These are phyloP conservation scores for Amphipyra berbera DNA, from an alignment of 2,888 invertebrate species.

Conservation along the genomic window DNA sequence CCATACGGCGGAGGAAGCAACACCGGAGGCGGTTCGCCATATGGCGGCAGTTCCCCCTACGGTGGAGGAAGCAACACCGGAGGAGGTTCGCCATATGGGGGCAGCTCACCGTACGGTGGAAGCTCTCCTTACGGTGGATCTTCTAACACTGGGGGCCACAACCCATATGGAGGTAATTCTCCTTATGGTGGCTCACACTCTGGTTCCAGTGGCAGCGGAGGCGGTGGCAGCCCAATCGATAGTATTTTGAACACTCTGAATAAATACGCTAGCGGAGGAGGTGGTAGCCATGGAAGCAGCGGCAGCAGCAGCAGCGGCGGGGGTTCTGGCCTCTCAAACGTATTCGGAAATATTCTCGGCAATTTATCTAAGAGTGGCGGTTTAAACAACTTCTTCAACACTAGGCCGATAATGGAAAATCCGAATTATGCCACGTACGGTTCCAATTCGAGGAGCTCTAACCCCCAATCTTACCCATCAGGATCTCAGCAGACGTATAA, in stretches of 20 bases:
- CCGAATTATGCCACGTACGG: conserved; percentile 82
- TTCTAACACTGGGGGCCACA: conserved; percentile 48
- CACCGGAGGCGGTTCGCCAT: conserved; percentile 52
- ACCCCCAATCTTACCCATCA: conserved; percentile 81
- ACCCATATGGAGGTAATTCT: conserved; percentile 59
- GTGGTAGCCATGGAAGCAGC: conserved; percentile 26
- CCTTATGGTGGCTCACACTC: conserved; percentile 60
- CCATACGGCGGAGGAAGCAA: conserved; percentile 54
- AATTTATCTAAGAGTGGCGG: conserved; percentile 78
- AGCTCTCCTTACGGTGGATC: conserved; percentile 60
- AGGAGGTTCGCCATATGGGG: conserved; percentile 57
- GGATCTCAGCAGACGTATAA: conserved; percentile 74
- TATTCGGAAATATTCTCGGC: conserved; percentile 78
- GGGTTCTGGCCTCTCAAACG: conserved; percentile 60
- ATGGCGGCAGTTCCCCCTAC: conserved; percentile 50
- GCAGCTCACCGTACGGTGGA: conserved; percentile 57
- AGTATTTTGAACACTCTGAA: conserved; percentile 72
- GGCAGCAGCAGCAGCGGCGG: conserved; percentile 15
- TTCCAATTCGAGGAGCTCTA: conserved; percentile 81
- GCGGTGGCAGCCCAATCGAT: conserved; percentile 71
- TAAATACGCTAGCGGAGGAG: conserved; percentile 45
- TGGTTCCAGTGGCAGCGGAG: conserved; percentile 58
- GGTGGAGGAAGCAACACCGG: conserved; percentile 28
- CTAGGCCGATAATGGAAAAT: conserved; percentile 85
- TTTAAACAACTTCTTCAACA: conserved; percentile 77